phyloP scores from a whole-genome alignment of 53 echinoderm and acorn worm genomes.

The Luidia sarsii region DNA sequence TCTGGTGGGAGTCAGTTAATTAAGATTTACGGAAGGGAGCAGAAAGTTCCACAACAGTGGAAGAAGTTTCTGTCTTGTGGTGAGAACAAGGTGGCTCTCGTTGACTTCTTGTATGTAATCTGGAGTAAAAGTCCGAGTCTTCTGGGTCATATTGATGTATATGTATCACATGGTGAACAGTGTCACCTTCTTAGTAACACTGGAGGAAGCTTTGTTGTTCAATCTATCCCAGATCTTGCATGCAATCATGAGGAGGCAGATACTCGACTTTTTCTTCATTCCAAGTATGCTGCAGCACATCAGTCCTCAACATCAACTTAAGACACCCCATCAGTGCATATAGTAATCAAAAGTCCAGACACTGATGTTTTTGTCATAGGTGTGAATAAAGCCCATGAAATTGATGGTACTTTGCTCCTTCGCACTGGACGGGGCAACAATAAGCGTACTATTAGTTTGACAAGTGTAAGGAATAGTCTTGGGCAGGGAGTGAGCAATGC shows the following conservation, averaged over 20 bases:
- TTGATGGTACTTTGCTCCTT: constrained; percentile 14
- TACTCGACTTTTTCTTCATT: constrained; percentile 49
- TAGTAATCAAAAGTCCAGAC: constrained; percentile 50
- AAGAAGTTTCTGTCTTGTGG: constrained; percentile 66
- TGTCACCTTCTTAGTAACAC: constrained; percentile 32
- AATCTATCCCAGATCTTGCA: not conserved
- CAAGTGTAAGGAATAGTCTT: not conserved
- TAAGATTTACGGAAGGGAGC: constrained; percentile 57
- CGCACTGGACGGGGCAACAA: constrained; percentile 63
- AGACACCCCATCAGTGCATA: no score
- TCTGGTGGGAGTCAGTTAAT: constrained; percentile 44
- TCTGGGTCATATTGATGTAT: constrained; percentile 47
- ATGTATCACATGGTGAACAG: constrained; percentile 40
- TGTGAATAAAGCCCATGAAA: not conserved
- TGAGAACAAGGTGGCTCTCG: constrained; percentile 56
- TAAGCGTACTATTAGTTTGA: constrained; percentile 11
- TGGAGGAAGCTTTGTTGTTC: not conserved
- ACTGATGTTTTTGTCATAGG: constrained; percentile 61
- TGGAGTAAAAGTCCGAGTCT: constrained; percentile 19
- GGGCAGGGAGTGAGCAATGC: constrained; percentile 5
- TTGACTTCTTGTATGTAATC: constrained; percentile 54
- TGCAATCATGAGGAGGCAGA: constrained; percentile 66
- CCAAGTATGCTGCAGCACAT: constrained; percentile 33
- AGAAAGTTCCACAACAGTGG: constrained; percentile 67
- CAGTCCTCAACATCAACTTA: not conserved